Base-by-base conservation (phyloP, 2,888 invertebrate genomes). In the Ypsolopha sequella region DNA sequence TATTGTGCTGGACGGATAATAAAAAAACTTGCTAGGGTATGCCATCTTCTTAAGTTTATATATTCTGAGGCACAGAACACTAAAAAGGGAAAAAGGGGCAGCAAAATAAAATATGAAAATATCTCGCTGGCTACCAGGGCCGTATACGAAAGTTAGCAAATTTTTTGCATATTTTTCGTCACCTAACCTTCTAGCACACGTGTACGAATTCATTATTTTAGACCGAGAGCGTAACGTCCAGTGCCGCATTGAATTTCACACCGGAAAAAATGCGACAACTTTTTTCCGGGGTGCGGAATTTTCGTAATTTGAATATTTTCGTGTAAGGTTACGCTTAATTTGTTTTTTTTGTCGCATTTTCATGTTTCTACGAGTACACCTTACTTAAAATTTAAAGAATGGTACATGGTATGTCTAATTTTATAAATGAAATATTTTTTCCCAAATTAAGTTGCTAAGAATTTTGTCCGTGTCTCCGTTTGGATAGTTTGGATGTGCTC, bases 121-220 rank as follows among this genome's bases (percentile, higher is more conserved):
- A 46, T 46, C 46, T 46, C 11, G 43, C 7, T 8, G 8, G 43
- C 6, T 7, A 24, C 13, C 43, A 43, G 43, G 41, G 43, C 14
- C 13, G 43, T 13, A 43, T 2, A 13, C 41, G 8, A 14, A 7
- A 43, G 6, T 34, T 8, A 11, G 24, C 35, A 35, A 35, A 46
- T 46, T 46, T 34, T 34, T 35, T 10, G 11, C 43, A 46, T 46
- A 35, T 46, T 46, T 46, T 46, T 11, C 46, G 46, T 24, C 43
- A 43, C 43, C 13, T 43, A 24, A 43, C 43, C 13, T 43, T 9
- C 43, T 43, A 14, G 13, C 34, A 36, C 46, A 35, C 46, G 46
- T 46, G 46, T 46, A 46, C 46, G 35, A 46, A 46, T 46, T 46
- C 46, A 46, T 46, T 35, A 46, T 46, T 46, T 10, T 24, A 24